phyloP scores from a whole-genome alignment of 1,140 invertebrate genomes.

The Varroa destructor region DNA sequence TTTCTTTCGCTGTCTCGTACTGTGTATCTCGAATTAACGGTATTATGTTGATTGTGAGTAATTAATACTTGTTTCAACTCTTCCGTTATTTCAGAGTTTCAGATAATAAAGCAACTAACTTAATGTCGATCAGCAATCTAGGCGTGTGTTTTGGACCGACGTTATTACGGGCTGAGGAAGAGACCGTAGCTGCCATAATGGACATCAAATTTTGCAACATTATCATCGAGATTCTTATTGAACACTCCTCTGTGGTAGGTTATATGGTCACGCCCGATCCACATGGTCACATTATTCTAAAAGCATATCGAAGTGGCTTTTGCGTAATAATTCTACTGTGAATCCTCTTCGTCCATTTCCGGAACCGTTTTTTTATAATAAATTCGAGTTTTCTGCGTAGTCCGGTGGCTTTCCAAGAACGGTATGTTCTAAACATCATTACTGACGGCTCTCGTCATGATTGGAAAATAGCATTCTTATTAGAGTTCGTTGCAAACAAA shows the following conservation, averaged over 20 bases:
- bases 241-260: slow-evolving; percentile 67
- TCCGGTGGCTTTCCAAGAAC: too few species aligned
- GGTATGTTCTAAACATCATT: too few species aligned
- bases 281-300: slow-evolving; percentile 18
- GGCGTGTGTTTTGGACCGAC: slow-evolving; percentile 99
- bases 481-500: too few species aligned
- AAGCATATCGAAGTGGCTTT: too few species aligned
- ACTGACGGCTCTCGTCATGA: too few species aligned
- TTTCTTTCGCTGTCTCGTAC: slow-evolving; percentile 11
- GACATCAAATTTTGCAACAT: slow-evolving; percentile 98
- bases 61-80: not conserved
- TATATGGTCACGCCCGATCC: too few species aligned
- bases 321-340: too few species aligned
- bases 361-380: too few species aligned
- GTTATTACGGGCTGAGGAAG: slow-evolving; percentile 77
- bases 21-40: not conserved
- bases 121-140: slow-evolving; percentile 92
- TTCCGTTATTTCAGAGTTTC: slow-evolving; percentile 54
- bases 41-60: not conserved
- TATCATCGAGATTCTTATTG: slow-evolving; percentile 87
- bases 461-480: too few species aligned
- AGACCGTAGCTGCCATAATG: slow-evolving; percentile 91
- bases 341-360: too few species aligned
- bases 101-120: slow-evolving; percentile 68
- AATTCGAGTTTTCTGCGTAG: too few species aligned